phyloP scores from a whole-genome alignment of 2,113 vertebrate species.

The Anoplopoma fimbria region DNA sequence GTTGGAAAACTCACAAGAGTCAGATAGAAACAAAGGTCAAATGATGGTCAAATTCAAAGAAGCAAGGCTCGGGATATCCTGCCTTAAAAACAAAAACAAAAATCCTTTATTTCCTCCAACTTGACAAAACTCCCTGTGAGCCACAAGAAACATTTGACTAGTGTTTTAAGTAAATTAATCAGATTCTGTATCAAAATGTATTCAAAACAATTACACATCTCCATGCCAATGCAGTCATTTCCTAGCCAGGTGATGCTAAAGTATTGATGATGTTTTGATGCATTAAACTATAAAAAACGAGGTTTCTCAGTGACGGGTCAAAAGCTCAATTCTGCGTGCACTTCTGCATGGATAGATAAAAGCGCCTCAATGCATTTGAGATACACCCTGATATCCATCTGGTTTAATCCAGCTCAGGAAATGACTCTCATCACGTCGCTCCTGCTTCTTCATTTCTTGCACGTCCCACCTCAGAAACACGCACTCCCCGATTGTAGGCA shows the following conservation, averaged over 20 bases:
- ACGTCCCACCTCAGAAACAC: background rate
- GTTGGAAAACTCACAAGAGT: too few species aligned
- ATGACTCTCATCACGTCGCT: background rate
- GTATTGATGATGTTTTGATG: slow-evolving; percentile 30
- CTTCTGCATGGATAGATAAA: background rate
- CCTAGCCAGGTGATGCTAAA: background rate
- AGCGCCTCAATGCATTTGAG: background rate
- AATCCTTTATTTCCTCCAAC: background rate
- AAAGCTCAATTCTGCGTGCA: background rate
- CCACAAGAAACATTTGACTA: too few species aligned
- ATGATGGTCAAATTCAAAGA: too few species aligned
- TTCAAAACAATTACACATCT: background rate
- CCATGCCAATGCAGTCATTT: background rate
- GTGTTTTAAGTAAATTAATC: too few species aligned
- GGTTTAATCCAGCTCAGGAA: slow-evolving; percentile 21
- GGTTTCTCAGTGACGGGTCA: background rate
- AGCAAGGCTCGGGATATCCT: too few species aligned
- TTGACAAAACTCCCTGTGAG: background rate
- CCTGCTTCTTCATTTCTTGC: slow-evolving; percentile 17
- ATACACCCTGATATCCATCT: background rate
- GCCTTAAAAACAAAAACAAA: too few species aligned
- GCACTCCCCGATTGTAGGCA: background rate
- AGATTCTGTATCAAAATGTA: background rate
- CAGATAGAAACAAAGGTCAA: too few species aligned
- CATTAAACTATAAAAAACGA: background rate